Conservation (phyloP, 2,888 invertebrate species). For the Rhingia campestris region DNA sequence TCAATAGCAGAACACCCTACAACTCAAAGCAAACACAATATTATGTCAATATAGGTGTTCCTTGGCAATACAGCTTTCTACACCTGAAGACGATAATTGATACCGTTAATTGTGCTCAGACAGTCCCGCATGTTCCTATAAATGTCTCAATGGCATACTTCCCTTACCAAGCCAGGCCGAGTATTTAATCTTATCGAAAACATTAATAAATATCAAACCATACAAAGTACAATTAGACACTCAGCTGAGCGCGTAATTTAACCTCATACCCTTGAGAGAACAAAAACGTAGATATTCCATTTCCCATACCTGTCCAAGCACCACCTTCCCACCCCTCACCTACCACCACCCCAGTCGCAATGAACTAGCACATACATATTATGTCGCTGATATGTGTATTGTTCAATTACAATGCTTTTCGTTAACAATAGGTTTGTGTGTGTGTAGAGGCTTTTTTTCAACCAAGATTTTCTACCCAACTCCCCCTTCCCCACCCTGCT, state of each 20-base stretch:
- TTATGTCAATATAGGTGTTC: no score
- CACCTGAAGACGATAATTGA: background rate
- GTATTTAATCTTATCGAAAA: conserved; percentile 60
- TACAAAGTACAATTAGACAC: conserved; percentile 58
- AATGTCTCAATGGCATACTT: no score
- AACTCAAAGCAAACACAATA: no score
- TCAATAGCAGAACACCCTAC: no score
- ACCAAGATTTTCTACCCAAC: background rate
- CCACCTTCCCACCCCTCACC: background rate
- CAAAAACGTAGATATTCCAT: no score
- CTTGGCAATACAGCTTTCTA: no score
- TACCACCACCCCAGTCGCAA: background rate
- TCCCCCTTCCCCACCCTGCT: background rate
- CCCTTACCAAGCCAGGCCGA: background rate
- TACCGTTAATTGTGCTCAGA: no score
- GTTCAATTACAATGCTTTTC: conserved; percentile 22
- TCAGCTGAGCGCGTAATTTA: conserved; percentile 54
- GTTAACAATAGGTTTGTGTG: conserved; percentile 10
- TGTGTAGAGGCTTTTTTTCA: background rate
- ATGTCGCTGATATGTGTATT: background rate
- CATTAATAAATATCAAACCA: conserved; percentile 59
- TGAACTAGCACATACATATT: background rate
- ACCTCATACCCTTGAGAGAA: background rate
- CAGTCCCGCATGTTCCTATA: background rate
- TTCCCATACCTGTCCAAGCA: background rate